A percentile compares a stretch with the other conserved stretches of the same genome.
Conservation (phyloP, 2,888 invertebrate genomes). For the Pterobdella sp. region DNA sequence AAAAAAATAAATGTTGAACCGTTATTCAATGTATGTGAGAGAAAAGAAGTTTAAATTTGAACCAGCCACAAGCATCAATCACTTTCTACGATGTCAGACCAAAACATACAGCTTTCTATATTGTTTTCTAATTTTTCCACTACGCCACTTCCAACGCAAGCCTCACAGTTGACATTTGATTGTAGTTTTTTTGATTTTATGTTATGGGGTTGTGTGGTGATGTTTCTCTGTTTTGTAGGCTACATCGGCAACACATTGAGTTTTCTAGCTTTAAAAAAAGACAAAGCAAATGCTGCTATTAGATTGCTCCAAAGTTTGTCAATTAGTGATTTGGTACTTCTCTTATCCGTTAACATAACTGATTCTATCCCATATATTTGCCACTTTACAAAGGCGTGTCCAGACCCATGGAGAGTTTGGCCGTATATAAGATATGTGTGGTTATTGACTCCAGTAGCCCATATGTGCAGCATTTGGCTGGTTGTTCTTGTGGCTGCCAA, state of each 20-base stretch:
- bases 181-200: constrained; percentile 38
- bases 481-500: constrained; percentile 38
- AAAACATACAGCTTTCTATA: not conserved
- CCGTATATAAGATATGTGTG: constrained; percentile 38
- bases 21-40: too few species aligned
- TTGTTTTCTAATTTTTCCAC: too few species aligned
- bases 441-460: constrained; percentile 37
- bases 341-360: constrained; percentile 38
- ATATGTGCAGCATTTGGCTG: constrained; percentile 40
- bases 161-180: constrained; percentile 2
- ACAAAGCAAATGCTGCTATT: constrained; percentile 35
- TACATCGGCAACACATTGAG: constrained; percentile 37
- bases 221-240: constrained; percentile 35
- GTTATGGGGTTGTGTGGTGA: constrained; percentile 36
- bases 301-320: constrained; percentile 38
- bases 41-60: too few species aligned
- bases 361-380: constrained; percentile 38
- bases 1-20: too few species aligned
- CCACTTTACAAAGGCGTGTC: constrained; percentile 35
- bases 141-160: too few species aligned
- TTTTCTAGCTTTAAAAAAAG: constrained; percentile 36
- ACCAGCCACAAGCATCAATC: too few species aligned
- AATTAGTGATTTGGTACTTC: constrained; percentile 37
- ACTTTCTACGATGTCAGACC: too few species aligned
- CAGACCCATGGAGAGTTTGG: constrained; percentile 37